Evolutionary conservation across 2,113 vertebrate genomes (phyloP).

Genomic region (Dinomys branickii): DNA sequence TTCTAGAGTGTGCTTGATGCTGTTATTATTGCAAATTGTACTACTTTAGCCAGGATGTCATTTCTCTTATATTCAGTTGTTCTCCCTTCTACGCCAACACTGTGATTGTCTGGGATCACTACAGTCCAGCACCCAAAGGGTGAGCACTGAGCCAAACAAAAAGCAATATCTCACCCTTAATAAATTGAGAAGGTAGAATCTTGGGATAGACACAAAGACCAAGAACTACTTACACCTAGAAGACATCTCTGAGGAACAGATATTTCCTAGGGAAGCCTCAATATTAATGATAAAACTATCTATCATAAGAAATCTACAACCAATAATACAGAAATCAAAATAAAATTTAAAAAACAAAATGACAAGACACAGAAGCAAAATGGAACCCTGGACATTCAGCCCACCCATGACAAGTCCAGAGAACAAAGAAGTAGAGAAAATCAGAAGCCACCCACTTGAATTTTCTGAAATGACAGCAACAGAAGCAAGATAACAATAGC

Average conservation of each 20-base stretch:
- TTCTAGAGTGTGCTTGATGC: not conserved
- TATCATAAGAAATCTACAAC: not conserved
- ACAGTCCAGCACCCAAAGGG: not conserved
- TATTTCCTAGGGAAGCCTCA: not conserved
- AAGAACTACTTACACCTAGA: not conserved
- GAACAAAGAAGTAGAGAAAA: not conserved
- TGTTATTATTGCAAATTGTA: not conserved
- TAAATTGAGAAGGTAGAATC: too few relatives aligned
- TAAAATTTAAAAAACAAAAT: not conserved
- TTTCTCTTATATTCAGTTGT: not conserved
- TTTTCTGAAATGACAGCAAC: not conserved
- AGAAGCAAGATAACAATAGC: not conserved
- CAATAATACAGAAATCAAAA: not conserved
- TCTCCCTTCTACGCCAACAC: not conserved
- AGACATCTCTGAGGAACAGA: not conserved
- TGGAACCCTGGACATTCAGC: not conserved
- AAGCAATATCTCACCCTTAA: not conserved
- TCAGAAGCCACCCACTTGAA: not conserved
- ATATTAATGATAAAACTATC: not conserved
- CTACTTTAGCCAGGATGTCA: not conserved
- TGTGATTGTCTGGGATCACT: not conserved
- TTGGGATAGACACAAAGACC: not conserved
- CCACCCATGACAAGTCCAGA: not conserved
- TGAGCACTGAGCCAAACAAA: not conserved
- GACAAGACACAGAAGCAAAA: not conserved